phyloP scores from a whole-genome alignment of 2,113 vertebrate genomes.

The Hippocampus guttulatus region DNA sequence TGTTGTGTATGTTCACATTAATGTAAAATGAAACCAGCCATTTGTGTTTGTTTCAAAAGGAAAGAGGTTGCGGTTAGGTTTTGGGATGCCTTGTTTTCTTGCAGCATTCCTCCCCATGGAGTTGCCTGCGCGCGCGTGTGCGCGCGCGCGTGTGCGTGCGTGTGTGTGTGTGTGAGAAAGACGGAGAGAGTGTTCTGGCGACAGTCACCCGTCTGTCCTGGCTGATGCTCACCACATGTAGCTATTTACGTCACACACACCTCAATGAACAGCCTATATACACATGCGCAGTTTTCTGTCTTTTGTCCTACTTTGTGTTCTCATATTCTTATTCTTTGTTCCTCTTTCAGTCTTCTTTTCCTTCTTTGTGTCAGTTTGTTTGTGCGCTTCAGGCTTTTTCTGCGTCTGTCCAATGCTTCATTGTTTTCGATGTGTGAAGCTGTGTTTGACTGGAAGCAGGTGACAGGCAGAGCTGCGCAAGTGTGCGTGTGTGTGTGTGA shows the following conservation, averaged over 20 bases:
- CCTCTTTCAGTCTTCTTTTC: constrained; percentile 20
- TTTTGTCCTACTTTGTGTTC: constrained; percentile 45
- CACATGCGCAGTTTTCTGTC: constrained; percentile 19
- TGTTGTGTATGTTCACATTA: background rate
- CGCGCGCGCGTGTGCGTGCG: constrained; percentile 24
- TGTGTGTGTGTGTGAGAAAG: constrained; percentile 17
- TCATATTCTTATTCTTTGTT: constrained; percentile 41
- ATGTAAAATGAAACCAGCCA: constrained; percentile 19
- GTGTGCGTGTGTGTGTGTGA: constrained; percentile 29
- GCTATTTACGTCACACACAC: constrained; percentile 61
- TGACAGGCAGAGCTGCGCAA: constrained; percentile 52
- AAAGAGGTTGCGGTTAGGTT: constrained; percentile 34
- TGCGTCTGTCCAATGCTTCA: constrained; percentile 46
- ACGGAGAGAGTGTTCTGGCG: constrained; percentile 41
- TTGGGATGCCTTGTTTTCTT: constrained; percentile 37
- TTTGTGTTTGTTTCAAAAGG: constrained; percentile 28
- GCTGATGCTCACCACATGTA: constrained; percentile 64
- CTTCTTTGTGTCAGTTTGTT: constrained; percentile 32
- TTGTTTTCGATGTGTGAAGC: constrained; percentile 65
- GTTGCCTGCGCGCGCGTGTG: constrained; percentile 19
- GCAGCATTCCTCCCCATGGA: constrained; percentile 48
- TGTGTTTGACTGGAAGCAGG: constrained; percentile 70
- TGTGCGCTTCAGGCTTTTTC: constrained; percentile 40
- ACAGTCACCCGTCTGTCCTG: constrained; percentile 64
- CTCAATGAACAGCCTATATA: constrained; percentile 4